A percentile compares a stretch with the other conserved stretches of the same genome.
These are phyloP conservation scores for Phalera bucephala DNA, from an alignment of 2,888 invertebrate species.

Conservation along the genomic window DNA sequence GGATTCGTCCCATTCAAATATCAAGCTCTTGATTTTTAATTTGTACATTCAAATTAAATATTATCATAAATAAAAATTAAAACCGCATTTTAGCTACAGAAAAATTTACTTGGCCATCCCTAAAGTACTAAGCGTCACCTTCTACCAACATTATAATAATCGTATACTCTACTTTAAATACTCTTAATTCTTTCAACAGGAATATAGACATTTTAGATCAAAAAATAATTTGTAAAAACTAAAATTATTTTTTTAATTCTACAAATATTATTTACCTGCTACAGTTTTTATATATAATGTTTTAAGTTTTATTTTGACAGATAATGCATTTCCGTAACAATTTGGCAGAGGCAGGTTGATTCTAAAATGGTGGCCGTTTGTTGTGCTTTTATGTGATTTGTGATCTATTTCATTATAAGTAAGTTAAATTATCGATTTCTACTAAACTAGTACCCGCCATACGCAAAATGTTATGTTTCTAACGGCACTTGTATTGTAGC, in stretches of 20 bases:
- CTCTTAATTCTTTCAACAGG: no score
- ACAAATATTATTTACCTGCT: neutral
- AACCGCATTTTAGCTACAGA: conserved; percentile 11
- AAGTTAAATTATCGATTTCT: conserved; percentile 27
- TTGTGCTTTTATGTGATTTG: conserved; percentile 75
- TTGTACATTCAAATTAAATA: no score
- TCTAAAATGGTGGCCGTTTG: conserved; percentile 83
- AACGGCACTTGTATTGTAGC: neutral
- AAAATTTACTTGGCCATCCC: conserved; percentile 17
- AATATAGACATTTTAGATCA: no score
- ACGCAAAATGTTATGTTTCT: neutral
- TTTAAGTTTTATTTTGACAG: conserved; percentile 20
- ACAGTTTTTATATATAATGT: fast-evolving
- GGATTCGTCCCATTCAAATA: no score
- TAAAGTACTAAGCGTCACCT: conserved; percentile 42
- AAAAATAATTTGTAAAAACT: no score
- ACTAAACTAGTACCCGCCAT: neutral
- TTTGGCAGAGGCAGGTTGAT: conserved; percentile 57
- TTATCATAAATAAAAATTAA: no score
- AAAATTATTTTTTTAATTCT: no score
- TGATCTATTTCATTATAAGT: conserved; percentile 44
- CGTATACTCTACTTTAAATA: no score
- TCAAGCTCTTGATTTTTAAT: no score
- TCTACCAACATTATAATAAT: conserved; percentile 51
- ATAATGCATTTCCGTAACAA: conserved; percentile 53